phyloP scores from a whole-genome alignment of 2,113 vertebrate genomes.

The Perccottus glenii region DNA sequence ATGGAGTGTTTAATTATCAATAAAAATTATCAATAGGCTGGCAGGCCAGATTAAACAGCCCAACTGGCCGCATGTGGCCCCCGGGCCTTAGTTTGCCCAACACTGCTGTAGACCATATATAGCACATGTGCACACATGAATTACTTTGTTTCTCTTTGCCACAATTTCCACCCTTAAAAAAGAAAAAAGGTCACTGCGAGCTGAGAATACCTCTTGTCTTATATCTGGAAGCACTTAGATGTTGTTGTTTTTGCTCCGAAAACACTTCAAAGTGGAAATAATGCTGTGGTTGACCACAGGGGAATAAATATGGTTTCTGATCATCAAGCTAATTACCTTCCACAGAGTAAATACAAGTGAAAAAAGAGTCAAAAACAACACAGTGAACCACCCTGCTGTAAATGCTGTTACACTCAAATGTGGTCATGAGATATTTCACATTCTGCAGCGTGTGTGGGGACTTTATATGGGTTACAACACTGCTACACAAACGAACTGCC shows the following conservation, averaged over 20 bases:
- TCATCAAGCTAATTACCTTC: constrained; percentile 87
- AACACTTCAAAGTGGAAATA: constrained; percentile 81
- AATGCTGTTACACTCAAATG: constrained; percentile 63
- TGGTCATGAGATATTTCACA: constrained; percentile 51
- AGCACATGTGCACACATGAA: constrained; percentile 43
- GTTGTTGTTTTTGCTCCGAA: constrained; percentile 74
- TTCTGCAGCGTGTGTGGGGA: constrained; percentile 34
- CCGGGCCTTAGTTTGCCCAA: no score
- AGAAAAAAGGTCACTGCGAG: constrained; percentile 25
- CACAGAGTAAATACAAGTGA: constrained; percentile 83
- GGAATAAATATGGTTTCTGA: constrained; percentile 88
- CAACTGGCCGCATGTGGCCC: no score
- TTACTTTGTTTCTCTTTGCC: constrained; percentile 52
- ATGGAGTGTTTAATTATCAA: no score
- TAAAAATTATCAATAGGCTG: no score
- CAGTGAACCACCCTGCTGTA: constrained; percentile 77
- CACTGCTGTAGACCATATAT: constrained; percentile 25
- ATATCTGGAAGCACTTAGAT: constrained; percentile 84
- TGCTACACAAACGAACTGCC: constrained; percentile 32
- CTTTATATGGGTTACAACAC: constrained; percentile 50
- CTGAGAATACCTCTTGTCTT: constrained; percentile 57
- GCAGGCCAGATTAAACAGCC: no score
- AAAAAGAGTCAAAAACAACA: constrained; percentile 46
- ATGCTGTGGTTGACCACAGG: constrained; percentile 83
- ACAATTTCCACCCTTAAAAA: constrained; percentile 48